Evolutionary conservation across 2,797 vertebrate species (phyloP), one percentile per base, ranked within the genome.

Genomic region (Molossus alvarezi): DNA sequence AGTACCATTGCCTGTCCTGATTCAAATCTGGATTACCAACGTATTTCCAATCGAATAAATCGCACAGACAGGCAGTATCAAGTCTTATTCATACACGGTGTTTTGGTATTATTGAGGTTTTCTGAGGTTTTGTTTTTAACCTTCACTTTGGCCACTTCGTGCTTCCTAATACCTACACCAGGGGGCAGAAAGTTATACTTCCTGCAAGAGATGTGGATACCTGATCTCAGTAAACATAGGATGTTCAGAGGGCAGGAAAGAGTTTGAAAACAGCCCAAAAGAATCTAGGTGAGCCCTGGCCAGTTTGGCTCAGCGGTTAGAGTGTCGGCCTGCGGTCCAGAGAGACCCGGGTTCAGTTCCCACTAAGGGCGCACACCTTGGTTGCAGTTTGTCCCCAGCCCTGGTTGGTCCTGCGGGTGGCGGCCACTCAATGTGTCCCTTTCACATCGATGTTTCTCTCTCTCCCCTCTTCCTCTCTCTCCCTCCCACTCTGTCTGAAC

Each of bases 221-320:
- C 2, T 58, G 60, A 20, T 8, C 21, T 87, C 4, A 18, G 80
- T 4, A 71, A 25, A 17, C 55, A 79, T 6, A 93, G 55, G 18
- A 94, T 51, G 20, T 33, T 82, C 37, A 72, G 51, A 90, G 23
- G 69, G 4, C 25, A 53, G 20, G 48, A 57, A 65, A 57, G 29
- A 88, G 33, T 67, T 15, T 65, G 33, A 82, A 95, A 82, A 60
- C 18, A 51, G 57, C 60, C 73, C 71, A 65, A 72, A 84, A 85
- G 41, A 10, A 33, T 60, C 33, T 60, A 17, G 29, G n/a, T 5
- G 13, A 86, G 33, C 33, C 33, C 33, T 33, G 33, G 33, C 33
- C 33, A 33, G 33, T 3, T 33, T 33, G 33, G 33, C 33, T 33
- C 33, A 33, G 33, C 33, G 33, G 33, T 33, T 33, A 33, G 33